These are phyloP conservation scores for Rhodophaea formosa DNA, from an alignment of 2,888 invertebrate genomes.

Conservation along the genomic window DNA sequence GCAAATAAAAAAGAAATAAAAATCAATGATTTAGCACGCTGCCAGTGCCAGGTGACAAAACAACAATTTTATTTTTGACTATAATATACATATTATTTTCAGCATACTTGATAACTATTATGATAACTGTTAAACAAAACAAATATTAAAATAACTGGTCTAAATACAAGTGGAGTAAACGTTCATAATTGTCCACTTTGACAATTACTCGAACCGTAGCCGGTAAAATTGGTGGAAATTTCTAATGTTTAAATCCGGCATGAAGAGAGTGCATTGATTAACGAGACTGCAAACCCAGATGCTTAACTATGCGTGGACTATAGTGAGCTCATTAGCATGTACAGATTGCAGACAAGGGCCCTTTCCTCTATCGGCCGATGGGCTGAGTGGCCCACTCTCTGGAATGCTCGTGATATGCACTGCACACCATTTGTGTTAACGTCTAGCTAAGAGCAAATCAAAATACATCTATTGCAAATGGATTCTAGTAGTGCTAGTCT, in stretches of 20 bases:
- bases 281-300: constrained; percentile 57
- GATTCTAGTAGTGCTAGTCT: not conserved
- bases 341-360: constrained; percentile 38
- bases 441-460: constrained; percentile 15
- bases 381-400: constrained; percentile 17
- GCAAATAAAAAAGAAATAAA: not conserved
- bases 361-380: constrained; percentile 33
- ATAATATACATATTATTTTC: not conserved
- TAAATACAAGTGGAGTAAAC: not conserved
- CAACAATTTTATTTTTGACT: not conserved
- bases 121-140: not conserved
- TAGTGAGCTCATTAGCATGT: constrained; percentile 55
- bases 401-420: constrained; percentile 26
- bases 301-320: constrained; percentile 63
- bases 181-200: constrained; percentile 40
- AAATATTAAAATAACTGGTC: not conserved
- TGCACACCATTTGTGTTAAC: constrained; percentile 25
- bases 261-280: constrained; percentile 61
- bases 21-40: not conserved
- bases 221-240: constrained; percentile 39
- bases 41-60: not conserved
- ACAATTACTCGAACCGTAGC: constrained; percentile 36
- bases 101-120: not conserved
- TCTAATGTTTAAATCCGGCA: constrained; percentile 32
- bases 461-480: not conserved